Conservation (phyloP, 2,113 vertebrate genomes). For the Bubo scandiacus region DNA sequence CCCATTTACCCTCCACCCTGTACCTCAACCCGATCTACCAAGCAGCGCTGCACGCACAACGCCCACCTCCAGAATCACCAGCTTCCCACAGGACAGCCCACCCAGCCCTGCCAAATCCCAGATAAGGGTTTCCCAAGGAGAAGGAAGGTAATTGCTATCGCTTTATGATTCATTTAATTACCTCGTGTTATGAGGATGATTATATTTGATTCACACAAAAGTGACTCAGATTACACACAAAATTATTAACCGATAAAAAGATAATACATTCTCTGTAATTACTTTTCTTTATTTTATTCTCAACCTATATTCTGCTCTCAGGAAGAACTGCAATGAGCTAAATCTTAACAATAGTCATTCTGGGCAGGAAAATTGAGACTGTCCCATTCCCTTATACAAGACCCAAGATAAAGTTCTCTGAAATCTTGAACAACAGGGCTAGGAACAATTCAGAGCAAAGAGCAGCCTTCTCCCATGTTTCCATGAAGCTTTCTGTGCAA, state of each 20-base stretch:
- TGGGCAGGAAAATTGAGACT: not conserved
- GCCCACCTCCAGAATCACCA: not conserved
- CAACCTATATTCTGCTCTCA: not conserved
- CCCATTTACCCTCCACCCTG: not conserved
- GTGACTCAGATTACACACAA: not conserved
- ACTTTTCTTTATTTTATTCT: not conserved
- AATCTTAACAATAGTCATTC: not conserved
- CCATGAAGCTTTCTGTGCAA: not conserved
- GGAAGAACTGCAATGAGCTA: not conserved
- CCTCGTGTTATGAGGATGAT: not conserved
- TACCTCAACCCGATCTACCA: rapidly evolving
- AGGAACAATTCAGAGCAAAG: not conserved
- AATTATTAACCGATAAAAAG: not conserved
- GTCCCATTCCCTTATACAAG: not conserved
- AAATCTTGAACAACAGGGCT: not conserved
- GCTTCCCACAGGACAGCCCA: rapidly evolving
- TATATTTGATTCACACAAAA: not conserved
- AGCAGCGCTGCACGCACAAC: not conserved
- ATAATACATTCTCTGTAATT: not conserved
- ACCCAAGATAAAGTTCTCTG: not conserved
- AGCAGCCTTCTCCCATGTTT: not conserved
- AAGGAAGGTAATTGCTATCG: not conserved
- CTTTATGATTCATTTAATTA: not conserved
- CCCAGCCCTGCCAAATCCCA: not conserved
- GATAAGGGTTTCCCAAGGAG: not conserved